Conservation (phyloP, 2,888 invertebrate genomes). For the Drosophila leonis region DNA sequence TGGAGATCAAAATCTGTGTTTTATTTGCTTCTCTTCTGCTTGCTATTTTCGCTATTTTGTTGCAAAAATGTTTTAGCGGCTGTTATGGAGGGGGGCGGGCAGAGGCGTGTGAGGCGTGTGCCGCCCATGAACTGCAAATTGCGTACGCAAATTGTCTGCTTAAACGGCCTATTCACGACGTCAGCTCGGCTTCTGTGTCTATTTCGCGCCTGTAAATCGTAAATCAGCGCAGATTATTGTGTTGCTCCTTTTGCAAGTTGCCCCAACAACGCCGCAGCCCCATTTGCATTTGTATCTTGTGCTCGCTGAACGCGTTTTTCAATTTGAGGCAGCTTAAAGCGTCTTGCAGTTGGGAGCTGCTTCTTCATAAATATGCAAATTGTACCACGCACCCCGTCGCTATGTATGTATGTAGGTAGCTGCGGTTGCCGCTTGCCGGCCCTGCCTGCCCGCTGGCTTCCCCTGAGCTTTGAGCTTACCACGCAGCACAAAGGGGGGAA, state of each 20-base stretch:
- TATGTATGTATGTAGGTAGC: constrained; percentile 21
- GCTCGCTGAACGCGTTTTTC: constrained; percentile 70
- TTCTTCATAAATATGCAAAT: constrained; percentile 83
- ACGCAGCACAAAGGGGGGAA: not conserved
- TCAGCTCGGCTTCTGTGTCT: constrained; percentile 58
- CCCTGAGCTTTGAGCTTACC: constrained; percentile 38
- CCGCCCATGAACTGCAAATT: constrained; percentile 76
- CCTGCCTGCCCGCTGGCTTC: constrained; percentile 22
- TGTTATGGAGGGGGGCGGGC: not conserved
- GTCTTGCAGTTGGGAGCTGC: constrained; percentile 58
- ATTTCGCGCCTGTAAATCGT: constrained; percentile 81
- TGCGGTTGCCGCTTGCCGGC: constrained; percentile 40
- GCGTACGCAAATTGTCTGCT: constrained; percentile 74
- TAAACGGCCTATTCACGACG: constrained; percentile 24
- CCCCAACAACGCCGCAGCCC: not conserved
- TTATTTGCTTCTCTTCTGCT: constrained; percentile 48
- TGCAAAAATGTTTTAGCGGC: constrained; percentile 44
- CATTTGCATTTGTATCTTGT: constrained; percentile 76
- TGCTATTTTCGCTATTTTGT: constrained; percentile 33
- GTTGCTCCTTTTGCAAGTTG: constrained; percentile 47
- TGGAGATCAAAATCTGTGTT: constrained; percentile 73
- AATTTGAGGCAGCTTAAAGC: constrained; percentile 80
- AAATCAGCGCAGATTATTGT: constrained; percentile 79
- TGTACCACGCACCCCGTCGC: constrained; percentile 34
- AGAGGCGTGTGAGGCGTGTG: constrained; percentile 52